Base-by-base conservation (phyloP, 2,888 invertebrate species). In the Trichogramma dendrolimi region DNA sequence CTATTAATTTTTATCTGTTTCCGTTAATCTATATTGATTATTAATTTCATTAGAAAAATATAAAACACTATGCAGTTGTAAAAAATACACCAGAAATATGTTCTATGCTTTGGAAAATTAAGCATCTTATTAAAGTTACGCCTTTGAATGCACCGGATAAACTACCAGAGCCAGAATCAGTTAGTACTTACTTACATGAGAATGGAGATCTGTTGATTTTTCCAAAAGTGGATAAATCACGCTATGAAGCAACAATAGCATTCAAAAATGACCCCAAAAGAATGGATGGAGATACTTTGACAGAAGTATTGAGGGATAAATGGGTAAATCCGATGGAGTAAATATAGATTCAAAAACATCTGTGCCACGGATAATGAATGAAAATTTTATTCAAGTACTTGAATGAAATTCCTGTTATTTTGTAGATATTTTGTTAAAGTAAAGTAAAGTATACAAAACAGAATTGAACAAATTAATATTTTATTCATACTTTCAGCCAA, bases 71-170 rank as follows among this genome's bases (percentile, higher is more conserved):
- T 46, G 81, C 86, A 0, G 83, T 96, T 48, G 85, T 94, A 0
- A 94, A 95, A 79, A 96, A 96, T n/a, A 92, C 88, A 60, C 93
- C 94, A 4, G 86, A 88, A 74, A 83, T 84, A 7, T 93, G 92
- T 80, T 81, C 83, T 0, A 78, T 81, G 55, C 80, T 96, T 47
- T 92, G 90, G 88, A 86, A 84, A 75, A 83, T 96, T 2, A 95
- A 95, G 77, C 95, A 96, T 81, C 80, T 95, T 27, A 79, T 96
- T 4, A 86, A 88, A 81, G 84, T 96, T 0, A 84, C 84, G 5
- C 95, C 95, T 0, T 85, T 96, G 46, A 86, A 85, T 8, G 88
- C 91, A 74, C 94, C 94, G 0, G 86, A 91, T 74, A 91, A 93
- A 2, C 84, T 91, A 68, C 94, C 94, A 0, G 83, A 84, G 4